Conservation (phyloP, 2,113 vertebrate genomes). For the Lophius piscatorius region DNA sequence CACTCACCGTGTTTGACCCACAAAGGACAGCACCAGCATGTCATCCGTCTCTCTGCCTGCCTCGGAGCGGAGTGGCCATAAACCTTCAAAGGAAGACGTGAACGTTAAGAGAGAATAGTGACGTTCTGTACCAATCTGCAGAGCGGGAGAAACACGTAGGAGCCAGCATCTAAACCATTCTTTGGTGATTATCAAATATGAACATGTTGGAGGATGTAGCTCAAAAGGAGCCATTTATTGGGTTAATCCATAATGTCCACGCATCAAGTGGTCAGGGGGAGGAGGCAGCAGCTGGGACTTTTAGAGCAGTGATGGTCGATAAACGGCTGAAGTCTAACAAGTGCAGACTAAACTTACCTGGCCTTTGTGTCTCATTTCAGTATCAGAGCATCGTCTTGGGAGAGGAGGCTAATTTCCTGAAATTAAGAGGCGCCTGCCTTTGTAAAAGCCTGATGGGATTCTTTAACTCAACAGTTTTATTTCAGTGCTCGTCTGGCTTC, state of each 20-base stretch:
- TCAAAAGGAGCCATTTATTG: conserved; percentile 51
- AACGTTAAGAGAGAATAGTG: conserved; percentile 1
- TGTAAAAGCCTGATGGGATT: conserved; percentile 30
- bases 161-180: background rate
- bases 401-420: conserved; percentile 38
- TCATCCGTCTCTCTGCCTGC: conserved; percentile 92
- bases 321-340: conserved; percentile 62
- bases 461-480: conserved; percentile 20
- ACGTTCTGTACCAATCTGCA: conserved; percentile 6
- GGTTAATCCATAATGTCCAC: conserved; percentile 61
- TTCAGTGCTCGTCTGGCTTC: conserved; percentile 2
- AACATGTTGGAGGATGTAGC: conserved; percentile 19
- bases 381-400: conserved; percentile 19
- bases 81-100: conserved; percentile 75
- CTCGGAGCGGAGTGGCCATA: conserved; percentile 95
- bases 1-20: conserved; percentile 94
- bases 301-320: conserved; percentile 61
- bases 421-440: conserved; percentile 44
- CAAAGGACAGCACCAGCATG: conserved; percentile 95
- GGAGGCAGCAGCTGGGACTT: conserved; percentile 40
- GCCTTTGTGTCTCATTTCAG: conserved; percentile 49
- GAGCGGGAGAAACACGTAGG: conserved; percentile 3
- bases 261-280: conserved; percentile 45
- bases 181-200: conserved; percentile 35
- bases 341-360: conserved; percentile 40